Conservation (phyloP, 2,888 invertebrate species). For the Sinotaia quadrata region DNA sequence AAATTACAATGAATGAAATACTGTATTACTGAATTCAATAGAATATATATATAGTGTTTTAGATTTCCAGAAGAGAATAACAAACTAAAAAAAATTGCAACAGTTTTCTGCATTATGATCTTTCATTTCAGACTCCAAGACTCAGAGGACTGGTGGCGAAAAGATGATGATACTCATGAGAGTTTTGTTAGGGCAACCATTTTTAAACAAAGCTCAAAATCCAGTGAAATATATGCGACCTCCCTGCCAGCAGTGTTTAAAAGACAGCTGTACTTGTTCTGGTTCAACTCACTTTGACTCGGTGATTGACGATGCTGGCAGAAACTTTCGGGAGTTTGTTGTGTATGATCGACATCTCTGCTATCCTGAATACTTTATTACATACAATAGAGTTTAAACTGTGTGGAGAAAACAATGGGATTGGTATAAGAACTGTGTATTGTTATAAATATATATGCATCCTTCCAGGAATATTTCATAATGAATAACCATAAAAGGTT, state of each 20-base stretch:
- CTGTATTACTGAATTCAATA: too few relatives aligned
- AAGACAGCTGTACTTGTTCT: slow-evolving; percentile 9
- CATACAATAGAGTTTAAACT: slow-evolving; percentile 17
- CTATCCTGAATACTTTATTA: slow-evolving; percentile 28
- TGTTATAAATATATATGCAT: too few relatives aligned
- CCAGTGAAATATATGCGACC: slow-evolving; percentile 16
- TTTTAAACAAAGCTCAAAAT: background rate
- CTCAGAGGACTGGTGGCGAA: slow-evolving; percentile 14
- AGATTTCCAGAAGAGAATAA: too few relatives aligned
- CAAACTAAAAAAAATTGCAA: too few relatives aligned
- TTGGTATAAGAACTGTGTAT: too few relatives aligned
- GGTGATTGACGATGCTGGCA: slow-evolving; percentile 11
- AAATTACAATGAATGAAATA: too few relatives aligned
- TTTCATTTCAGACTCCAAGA: slow-evolving; percentile 11
- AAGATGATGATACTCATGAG: slow-evolving; percentile 25
- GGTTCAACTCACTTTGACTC: background rate
- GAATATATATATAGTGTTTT: too few relatives aligned
- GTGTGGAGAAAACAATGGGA: too few relatives aligned
- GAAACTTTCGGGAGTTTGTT: slow-evolving; percentile 29
- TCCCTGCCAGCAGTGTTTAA: slow-evolving; percentile 8
- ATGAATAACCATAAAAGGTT: too few relatives aligned
- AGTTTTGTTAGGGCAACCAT: slow-evolving; percentile 13
- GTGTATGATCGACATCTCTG: slow-evolving; percentile 10
- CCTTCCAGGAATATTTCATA: too few relatives aligned
- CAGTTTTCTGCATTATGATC: too few relatives aligned